Base-by-base conservation (phyloP, 2,888 invertebrate species). In the Nesidiocoris tenuis region DNA sequence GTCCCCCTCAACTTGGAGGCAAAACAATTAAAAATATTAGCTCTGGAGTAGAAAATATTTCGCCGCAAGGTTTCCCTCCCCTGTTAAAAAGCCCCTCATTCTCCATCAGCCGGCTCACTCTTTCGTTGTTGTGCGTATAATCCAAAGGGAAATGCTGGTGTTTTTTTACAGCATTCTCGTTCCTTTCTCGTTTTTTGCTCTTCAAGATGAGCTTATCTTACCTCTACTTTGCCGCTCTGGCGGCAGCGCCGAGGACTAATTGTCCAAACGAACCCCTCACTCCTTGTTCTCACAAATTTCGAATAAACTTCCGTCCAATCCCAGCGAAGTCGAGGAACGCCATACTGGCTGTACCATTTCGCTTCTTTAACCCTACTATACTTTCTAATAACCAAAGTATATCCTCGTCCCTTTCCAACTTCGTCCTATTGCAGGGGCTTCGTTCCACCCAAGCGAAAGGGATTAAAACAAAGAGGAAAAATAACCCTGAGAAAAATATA, bases 121-220 rank as follows among this genome's bases (percentile, higher is more conserved):
- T 39, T 39, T 39, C 39, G n/a, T n/a, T n/a, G n/a, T n/a, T n/a
- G n/a, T n/a, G n/a, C 63, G 39, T 59, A 66, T 66, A 75, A 75
- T 75, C 66, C 66, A 75, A 67, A 75, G 54, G 75, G 59, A 75
- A 75, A 75, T 59, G 67, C 54, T 39, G 22, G 22, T 2, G 3
- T 39, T 39, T 39, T 39, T 12, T 12, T 39, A 7, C 39, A 39
- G 39, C 39, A 7, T 12, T 3, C 39, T 39, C 39, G 39, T 39
- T 39, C 12, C 59, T 22, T 19, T 16, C 56, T 59, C 9, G 57
- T 22, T 57, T 70, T 57, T 59, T 59, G 17, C 59, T 18, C 65
- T 24, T 55, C 64, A 59, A 75, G 75, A 67, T 67, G 75, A 75
- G 75, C 75, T 75, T 75, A 75, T 75, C 75, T 75, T 70, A 64